Evolutionary conservation across 2,797 vertebrate genomes (phyloP).

Genomic region (Crocidura indochinensis): DNA sequence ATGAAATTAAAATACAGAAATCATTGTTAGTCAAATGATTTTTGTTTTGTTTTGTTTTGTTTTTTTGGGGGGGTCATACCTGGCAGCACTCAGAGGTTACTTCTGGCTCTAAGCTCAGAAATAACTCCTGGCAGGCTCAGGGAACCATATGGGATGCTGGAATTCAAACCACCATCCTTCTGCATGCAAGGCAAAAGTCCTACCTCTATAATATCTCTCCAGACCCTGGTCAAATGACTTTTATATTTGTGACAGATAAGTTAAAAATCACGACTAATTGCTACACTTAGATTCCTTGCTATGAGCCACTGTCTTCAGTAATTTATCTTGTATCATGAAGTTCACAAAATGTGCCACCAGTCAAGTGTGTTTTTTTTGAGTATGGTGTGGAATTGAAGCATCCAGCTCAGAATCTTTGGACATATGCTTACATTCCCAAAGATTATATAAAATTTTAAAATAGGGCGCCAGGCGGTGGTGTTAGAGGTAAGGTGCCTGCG

Average conservation of each 20-base stretch:
- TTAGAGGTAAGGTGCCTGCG: too few relatives aligned
- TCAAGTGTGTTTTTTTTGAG: slow-evolving; percentile 45
- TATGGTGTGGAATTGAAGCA: slow-evolving; percentile 55
- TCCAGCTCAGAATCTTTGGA: slow-evolving; percentile 51
- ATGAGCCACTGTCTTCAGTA: neutral
- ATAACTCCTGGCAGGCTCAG: too few relatives aligned
- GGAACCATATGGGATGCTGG: too few relatives aligned
- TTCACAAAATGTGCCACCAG: slow-evolving; percentile 27
- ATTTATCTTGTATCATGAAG: slow-evolving; percentile 2
- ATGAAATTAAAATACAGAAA: slow-evolving; percentile 4
- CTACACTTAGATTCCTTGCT: neutral
- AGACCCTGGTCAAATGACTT: too few relatives aligned
- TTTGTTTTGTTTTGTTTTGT: too few relatives aligned
- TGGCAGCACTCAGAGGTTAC: too few relatives aligned
- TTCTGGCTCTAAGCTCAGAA: too few relatives aligned
- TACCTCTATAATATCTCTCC: too few relatives aligned
- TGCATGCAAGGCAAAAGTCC: too few relatives aligned
- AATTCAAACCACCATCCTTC: too few relatives aligned
- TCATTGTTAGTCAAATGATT: rapidly evolving
- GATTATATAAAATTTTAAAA: slow-evolving; percentile 83
- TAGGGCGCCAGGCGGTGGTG: too few relatives aligned
- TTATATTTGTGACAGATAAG: slow-evolving; percentile 41
- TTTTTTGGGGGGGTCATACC: too few relatives aligned
- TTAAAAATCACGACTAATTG: neutral
- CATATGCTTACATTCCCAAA: slow-evolving; percentile 78